Evolutionary conservation across 2,113 vertebrate species (phyloP).

Genomic region (Psilopsiagon aurifrons): DNA sequence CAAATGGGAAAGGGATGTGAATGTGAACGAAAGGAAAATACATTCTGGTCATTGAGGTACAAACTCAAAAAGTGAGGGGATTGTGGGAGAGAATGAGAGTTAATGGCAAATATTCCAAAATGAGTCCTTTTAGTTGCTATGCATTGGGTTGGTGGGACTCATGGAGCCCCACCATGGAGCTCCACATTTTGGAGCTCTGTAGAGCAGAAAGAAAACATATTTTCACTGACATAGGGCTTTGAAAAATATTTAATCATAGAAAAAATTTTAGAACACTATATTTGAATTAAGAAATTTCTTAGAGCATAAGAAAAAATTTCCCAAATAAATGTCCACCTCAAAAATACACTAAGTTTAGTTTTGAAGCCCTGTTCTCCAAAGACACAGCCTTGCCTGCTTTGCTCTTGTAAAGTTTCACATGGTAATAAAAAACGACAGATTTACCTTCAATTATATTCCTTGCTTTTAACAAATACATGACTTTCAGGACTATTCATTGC

Average conservation of each 20-base stretch:
- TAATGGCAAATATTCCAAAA: background rate
- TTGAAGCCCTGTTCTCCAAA: background rate
- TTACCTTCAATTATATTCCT: background rate
- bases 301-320: background rate
- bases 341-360: background rate
- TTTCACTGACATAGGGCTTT: background rate
- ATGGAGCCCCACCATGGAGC: too few relatives aligned
- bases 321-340: background rate
- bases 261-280: background rate
- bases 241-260: background rate
- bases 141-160: accelerated
- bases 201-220: background rate
- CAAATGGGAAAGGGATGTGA: background rate
- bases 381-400: background rate
- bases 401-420: background rate
- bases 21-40: background rate
- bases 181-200: background rate
- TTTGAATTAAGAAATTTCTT: background rate
- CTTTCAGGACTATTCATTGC: background rate
- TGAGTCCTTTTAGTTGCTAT: background rate
- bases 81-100: background rate
- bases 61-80: background rate
- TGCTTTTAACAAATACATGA: background rate
- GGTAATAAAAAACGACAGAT: background rate
- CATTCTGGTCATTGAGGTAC: background rate